A percentile compares a stretch with the other conserved stretches of the same genome.
These are phyloP conservation scores for Coremacera marginata DNA, from an alignment of 2,888 invertebrate species.

Conservation along the genomic window DNA sequence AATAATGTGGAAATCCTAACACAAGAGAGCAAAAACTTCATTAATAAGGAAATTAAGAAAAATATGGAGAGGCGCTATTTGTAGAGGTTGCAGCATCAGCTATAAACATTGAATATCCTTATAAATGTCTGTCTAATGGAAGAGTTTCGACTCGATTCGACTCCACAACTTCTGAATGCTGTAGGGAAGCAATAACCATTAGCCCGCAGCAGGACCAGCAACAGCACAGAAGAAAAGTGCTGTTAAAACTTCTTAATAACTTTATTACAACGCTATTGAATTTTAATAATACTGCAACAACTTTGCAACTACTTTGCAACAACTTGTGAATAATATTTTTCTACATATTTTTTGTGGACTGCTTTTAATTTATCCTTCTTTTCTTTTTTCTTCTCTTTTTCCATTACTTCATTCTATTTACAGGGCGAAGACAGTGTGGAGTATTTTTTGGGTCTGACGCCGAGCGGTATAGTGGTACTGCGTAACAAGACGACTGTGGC, in stretches of 20 bases:
- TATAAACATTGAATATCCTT: not conserved
- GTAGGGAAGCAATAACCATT: no score
- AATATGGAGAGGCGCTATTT: not conserved
- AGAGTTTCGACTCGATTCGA: not conserved
- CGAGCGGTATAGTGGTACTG: conserved; percentile 93
- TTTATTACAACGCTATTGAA: conserved; percentile 53
- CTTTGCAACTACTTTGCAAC: conserved; percentile 42
- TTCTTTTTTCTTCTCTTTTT: conserved; percentile 35
- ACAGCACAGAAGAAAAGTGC: conserved; percentile 18
- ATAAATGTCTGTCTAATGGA: not conserved
- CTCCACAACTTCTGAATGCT: not conserved
- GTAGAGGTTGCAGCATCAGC: not conserved
- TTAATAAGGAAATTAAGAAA: conserved; percentile 31
- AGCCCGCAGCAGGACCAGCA: not conserved
- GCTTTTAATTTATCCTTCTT: conserved; percentile 38
- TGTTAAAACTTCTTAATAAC: conserved; percentile 52
- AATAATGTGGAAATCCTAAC: no score
- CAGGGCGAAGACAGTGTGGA: conserved; percentile 97
- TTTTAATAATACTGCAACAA: conserved; percentile 45
- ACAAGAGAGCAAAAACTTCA: not conserved
- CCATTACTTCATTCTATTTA: conserved; percentile 49
- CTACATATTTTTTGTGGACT: conserved; percentile 22
- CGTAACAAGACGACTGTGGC: conserved; percentile 96
- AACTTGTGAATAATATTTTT: conserved; percentile 30
- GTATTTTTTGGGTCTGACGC: conserved; percentile 95